Conservation (phyloP, 1,140 invertebrate species). For the Reticulitermes speratus region DNA sequence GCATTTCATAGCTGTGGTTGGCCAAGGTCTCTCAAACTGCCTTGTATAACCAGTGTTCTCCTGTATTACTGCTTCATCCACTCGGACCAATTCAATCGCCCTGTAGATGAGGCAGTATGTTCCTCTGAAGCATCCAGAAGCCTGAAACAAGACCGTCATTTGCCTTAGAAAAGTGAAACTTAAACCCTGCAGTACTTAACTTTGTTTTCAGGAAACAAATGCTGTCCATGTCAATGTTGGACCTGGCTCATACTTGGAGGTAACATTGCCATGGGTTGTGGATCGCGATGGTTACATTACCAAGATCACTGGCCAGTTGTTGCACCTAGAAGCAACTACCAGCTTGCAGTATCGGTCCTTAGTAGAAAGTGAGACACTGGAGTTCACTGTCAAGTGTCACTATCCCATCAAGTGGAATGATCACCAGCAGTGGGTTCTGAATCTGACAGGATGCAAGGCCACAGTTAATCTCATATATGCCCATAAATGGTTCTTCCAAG, state of each 20-base stretch:
- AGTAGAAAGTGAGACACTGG: conserved; percentile 90
- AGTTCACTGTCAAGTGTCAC: conserved; percentile 83
- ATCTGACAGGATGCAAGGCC: conserved; percentile 90
- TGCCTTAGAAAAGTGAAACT: too few species aligned
- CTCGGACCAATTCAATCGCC: too few species aligned
- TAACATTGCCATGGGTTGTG: conserved; percentile 93
- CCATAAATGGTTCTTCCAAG: conserved; percentile 94
- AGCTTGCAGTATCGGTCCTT: conserved; percentile 88
- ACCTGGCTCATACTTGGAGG: conserved; percentile 90
- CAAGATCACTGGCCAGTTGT: conserved; percentile 87
- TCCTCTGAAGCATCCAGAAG: too few species aligned
- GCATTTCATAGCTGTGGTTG: too few species aligned
- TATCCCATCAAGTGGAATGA: conserved; percentile 94
- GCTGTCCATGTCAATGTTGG: conserved; percentile 93
- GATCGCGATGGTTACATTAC: conserved; percentile 82
- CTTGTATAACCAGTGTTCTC: too few species aligned
- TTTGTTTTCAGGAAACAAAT: conserved; percentile 71
- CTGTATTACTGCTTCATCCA: too few species aligned
- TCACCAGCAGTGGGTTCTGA: conserved; percentile 88
- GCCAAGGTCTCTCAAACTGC: too few species aligned
- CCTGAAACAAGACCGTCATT: too few species aligned
- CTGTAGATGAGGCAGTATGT: too few species aligned
- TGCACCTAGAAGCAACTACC: conserved; percentile 92
- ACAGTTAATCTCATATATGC: conserved; percentile 88
- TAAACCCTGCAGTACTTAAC: too few species aligned